Evolutionary conservation across 35 echinoderm and acorn worm genomes (phyloP).

Genomic region (Apostichopus californicus): DNA sequence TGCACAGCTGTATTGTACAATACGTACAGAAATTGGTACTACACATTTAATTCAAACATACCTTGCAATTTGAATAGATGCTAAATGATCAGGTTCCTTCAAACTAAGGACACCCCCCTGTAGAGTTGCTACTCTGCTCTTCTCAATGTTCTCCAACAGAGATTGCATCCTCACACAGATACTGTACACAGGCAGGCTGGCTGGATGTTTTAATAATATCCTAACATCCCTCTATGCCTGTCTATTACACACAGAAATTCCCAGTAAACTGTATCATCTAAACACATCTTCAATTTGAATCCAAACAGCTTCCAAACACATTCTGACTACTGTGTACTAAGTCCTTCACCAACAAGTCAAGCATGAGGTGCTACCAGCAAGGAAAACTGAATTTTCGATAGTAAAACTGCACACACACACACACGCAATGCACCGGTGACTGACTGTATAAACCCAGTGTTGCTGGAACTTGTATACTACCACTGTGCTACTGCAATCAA

Average conservation of each 20-base stretch:
- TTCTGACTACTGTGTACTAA: no score
- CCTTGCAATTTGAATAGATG: slow-evolving; percentile 21
- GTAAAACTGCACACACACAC: no score
- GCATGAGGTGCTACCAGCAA: not conserved
- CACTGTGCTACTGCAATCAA: not conserved
- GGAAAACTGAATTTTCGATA: no score
- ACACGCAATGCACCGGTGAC: no score
- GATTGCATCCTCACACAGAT: slow-evolving; percentile 11
- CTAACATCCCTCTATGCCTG: not conserved
- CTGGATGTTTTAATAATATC: not conserved
- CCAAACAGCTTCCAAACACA: not conserved
- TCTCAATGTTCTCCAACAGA: slow-evolving; percentile 18
- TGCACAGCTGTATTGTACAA: no score
- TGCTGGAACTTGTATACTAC: not conserved
- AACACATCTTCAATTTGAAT: not conserved
- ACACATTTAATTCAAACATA: not conserved
- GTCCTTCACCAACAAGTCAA: not conserved
- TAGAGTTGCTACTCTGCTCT: not conserved
- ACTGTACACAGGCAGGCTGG: not conserved
- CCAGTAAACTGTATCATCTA: not conserved
- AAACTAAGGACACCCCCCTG: not conserved
- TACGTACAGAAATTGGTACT: no score
- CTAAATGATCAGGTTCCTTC: not conserved
- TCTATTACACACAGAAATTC: not conserved
- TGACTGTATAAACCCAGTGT: not conserved